Percentiles rank a stretch among this genome's conserved stretches.
These are phyloP conservation scores for Acrocephalus arundinaceus DNA, from an alignment of 2,113 vertebrate species.

Conservation along the genomic window DNA sequence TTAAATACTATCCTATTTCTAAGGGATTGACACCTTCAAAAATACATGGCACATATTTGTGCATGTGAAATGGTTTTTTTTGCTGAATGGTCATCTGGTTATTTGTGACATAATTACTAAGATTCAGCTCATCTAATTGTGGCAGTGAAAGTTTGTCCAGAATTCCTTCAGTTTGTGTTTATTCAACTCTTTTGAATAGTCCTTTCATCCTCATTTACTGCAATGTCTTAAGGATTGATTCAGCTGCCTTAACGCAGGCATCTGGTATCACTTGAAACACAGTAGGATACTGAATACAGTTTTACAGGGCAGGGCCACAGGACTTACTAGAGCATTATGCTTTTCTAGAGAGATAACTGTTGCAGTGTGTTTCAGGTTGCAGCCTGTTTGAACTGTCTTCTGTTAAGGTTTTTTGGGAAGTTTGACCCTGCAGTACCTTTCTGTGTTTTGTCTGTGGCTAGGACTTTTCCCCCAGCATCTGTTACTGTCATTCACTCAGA, in stretches of 20 bases:
- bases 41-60: background rate
- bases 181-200: background rate
- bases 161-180: background rate
- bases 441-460: too few relatives aligned
- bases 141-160: background rate
- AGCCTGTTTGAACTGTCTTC: too few relatives aligned
- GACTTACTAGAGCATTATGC: background rate
- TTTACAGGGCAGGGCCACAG: background rate
- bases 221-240: background rate
- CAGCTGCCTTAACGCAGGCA: background rate
- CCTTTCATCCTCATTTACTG: background rate
- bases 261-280: background rate
- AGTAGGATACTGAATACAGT: background rate
- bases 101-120: background rate
- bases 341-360: too few relatives aligned
- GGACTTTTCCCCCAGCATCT: too few relatives aligned
- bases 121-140: background rate
- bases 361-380: too few relatives aligned
- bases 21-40: background rate
- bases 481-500: too few relatives aligned
- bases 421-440: too few relatives aligned
- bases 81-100: background rate
- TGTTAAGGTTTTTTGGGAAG: too few relatives aligned
- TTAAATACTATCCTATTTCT: background rate
- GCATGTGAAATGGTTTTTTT: background rate